These are phyloP conservation scores for Sebastiscus albofasciatus DNA, from an alignment of 2,797 vertebrate species.

Conservation along the genomic window DNA sequence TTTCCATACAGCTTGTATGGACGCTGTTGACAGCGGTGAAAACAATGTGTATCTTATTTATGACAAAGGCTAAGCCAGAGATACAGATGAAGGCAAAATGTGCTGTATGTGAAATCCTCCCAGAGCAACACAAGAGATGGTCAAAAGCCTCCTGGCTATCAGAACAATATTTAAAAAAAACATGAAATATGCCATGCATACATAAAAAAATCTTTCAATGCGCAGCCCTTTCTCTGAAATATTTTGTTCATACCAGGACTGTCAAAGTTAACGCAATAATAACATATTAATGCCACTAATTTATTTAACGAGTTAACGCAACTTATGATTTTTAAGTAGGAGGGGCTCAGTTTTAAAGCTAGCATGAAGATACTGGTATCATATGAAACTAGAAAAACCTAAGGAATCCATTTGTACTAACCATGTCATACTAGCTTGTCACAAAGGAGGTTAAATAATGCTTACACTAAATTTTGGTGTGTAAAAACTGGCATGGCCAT, in stretches of 20 bases:
- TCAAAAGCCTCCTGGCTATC: not conserved
- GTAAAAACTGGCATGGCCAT: no score
- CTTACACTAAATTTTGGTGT: no score
- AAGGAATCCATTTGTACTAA: no score
- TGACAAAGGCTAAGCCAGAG: not conserved
- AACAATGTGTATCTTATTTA: conserved; percentile 6
- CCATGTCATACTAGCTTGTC: no score
- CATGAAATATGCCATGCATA: not conserved
- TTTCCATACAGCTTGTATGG: not conserved
- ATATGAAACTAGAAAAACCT: not conserved
- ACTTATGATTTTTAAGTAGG: no score
- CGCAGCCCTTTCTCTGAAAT: not conserved
- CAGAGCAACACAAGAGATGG: not conserved
- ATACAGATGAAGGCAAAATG: not conserved
- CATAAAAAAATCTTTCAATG: not conserved
- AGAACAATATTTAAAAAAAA: not conserved
- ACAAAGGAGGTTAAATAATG: fast-evolving
- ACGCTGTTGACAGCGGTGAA: not conserved
- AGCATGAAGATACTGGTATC: not conserved
- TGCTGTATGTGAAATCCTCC: not conserved
- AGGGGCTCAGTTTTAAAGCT: no score
- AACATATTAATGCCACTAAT: no score
- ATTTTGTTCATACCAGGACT: not conserved
- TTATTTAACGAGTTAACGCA: no score
- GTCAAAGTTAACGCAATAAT: no score